Evolutionary conservation across 1,140 invertebrate species (phyloP), one percentile per base, ranked within the genome.

Genomic region (Colletes latitarsis): DNA sequence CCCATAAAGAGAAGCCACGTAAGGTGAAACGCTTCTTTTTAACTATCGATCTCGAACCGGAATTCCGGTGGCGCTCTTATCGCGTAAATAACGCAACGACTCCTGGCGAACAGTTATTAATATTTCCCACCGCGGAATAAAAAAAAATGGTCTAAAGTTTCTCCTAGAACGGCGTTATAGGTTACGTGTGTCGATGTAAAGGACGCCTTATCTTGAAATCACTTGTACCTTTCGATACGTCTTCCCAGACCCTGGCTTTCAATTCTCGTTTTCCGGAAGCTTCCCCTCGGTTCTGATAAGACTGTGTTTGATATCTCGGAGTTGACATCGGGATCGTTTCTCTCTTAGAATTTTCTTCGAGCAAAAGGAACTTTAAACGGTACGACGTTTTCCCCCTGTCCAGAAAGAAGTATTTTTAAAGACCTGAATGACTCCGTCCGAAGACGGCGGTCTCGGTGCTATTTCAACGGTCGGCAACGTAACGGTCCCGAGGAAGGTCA

Each of bases 191-290:
- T 9, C 43, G 43, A 43, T 49, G 10, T 10, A 10, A 49, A 9
- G 49, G 10, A 49, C 9, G 10, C 10, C 49, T 49, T 49, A 49
- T 49, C 49, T 12, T 3, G 10, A 49, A 41, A 64, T 74, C 63
- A 53, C 15, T 41, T 39, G 39, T 53, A 53, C 52, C 63, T n/a
- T 15, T 46, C 49, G 60, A 66, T 41, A 49, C 49, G 71, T 62
- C 76, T 52, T 19, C 49, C 8, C 10, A 49, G 10, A 12, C 10
- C 10, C 49, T 12, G 74, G 15, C 58, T 69, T 78, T 78, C 77
- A 64, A 78, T 78, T 78, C 69, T 49, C 63, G 64, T 72, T 73
- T 78, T 46, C 58, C 49, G 46, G 49, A 64, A 78, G 19, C 52
- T 78, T 72, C 21, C 57, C 49, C 19, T 14, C 39, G n/a, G 49